Conservation (phyloP, 1,140 invertebrate genomes). For the Drosophila littoralis region DNA sequence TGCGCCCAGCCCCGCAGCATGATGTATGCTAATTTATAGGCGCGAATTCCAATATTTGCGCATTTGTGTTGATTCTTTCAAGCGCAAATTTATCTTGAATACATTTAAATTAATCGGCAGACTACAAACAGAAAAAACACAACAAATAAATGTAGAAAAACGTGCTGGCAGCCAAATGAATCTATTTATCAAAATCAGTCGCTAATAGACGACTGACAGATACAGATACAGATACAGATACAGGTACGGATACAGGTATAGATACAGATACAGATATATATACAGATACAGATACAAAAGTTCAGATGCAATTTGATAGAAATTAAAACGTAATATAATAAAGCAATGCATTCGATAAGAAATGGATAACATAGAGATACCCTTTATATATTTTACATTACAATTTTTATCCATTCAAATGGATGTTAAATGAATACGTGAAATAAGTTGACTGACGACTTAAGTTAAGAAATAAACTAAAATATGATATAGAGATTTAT, state of each 20-base stretch:
- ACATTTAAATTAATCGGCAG: slow-evolving; percentile 46
- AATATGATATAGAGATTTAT: no score
- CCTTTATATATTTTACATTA: no score
- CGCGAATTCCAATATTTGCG: slow-evolving; percentile 12
- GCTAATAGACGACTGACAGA: slow-evolving; percentile 17
- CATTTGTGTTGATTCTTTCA: background rate
- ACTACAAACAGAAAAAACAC: background rate
- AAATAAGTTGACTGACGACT: no score
- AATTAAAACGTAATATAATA: background rate
- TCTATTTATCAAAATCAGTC: slow-evolving; percentile 47
- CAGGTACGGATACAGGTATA: no score
- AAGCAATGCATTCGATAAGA: background rate
- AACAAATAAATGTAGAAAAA: background rate
- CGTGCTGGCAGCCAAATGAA: slow-evolving; percentile 22
- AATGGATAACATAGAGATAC: no score
- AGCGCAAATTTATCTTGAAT: slow-evolving; percentile 29
- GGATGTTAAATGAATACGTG: no score
- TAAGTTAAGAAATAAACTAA: no score
- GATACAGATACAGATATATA: background rate
- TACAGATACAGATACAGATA: slow-evolving; percentile 5
- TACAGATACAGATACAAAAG: slow-evolving; percentile 11
- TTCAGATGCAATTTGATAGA: slow-evolving; percentile 9
- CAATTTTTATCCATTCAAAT: no score
- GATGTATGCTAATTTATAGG: slow-evolving; percentile 19
- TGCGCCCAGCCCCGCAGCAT: slow-evolving; percentile 3